Evolutionary conservation across 23 tunicate species (phyloP), one percentile per base, ranked within the genome.

Genomic region (Trididemnum nubilum): DNA sequence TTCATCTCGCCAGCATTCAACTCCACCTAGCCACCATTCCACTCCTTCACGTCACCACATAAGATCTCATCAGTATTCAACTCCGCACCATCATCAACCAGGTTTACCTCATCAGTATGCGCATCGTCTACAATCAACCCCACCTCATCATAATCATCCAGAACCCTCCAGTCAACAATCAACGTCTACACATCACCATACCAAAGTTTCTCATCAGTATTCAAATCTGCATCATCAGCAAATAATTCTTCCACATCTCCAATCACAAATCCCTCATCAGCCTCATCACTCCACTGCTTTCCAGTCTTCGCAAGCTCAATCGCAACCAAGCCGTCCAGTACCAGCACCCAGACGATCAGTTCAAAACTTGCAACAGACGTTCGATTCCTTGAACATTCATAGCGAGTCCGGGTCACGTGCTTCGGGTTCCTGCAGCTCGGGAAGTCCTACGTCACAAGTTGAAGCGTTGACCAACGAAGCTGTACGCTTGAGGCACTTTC

Each of bases 391-490:
- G 4, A 21, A 5, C 26, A 15, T 61, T 24, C 29, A 61, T 61
- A 61, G 26, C 36, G 74, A 37, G 9, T 5, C 74, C 18, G 38
- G n/a, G 7, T 30, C 19, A 21, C 19, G 74, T 7, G 4, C 39
- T 33, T 32, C 19, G 9, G n/a, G 37, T 37, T 32, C 39, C 9
- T 32, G 74, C 38, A 24, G 36, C 22, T 34, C 74, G 37, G 74
- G 74, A 33, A 69, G 38, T 33, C 38, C 74, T 3, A 5, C 74
- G 2, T 33, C 74, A 5, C 40, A 34, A 33, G 38, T 34, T 5
- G 74, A 69, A 9, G 74, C 25, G 36, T 22, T 69, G 29, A 74
- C 65, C 29, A 85, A 91, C 84, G 91, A 86, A 5, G 91, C 88
- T 23, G 82, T 49, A 23, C 67, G 97, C 35, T 54, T 92, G 0